Evolutionary conservation across 2,797 vertebrate species (phyloP), one percentile per base, ranked within the genome.

Genomic region (Jordanella pulchra): DNA sequence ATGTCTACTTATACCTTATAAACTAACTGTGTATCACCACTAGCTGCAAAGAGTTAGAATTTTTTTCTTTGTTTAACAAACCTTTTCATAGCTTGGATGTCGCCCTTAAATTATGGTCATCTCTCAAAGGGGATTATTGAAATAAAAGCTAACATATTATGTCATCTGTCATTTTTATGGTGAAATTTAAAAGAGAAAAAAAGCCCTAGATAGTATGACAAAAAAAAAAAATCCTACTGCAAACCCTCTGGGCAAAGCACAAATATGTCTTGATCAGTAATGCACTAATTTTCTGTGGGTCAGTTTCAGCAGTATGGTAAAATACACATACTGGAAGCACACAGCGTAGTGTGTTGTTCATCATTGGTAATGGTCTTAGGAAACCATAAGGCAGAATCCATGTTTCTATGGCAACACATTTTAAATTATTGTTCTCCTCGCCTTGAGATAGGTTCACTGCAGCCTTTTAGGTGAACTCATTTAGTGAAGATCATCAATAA

Each of bases 341-440:
- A 54, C 9, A 13, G 25, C 48, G 42, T 35, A 67, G 39, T 61
- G 25, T n/a, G n/a, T n/a, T n/a, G n/a, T 55, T 84, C 56, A 84
- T 72, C 28, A 77, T 30, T 67, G 42, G 58, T 72, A 84, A 79
- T 35, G 72, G n/a, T 71, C 72, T 71, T 71, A 80, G 81, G 50
- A 77, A 65, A 54, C n/a, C 69, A 42, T 83, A 80, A 87, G 76
- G 61, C 71, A 65, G 66, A 81, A 77, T 50, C 66, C 54, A 4
- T 69, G 93, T 93, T 92, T 83, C 93, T 87, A 93, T 91, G 89
- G 90, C 65, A 91, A 94, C 89, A 50, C 78, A 80, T 87, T 87
- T 91, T 89, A 92, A 93, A 92, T 92, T 7, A 92, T 92, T 85
- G 89, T 91, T 77, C 85, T 78, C 71, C 74, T 90, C 83, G 87